A percentile compares a stretch with the other conserved stretches of the same genome.
phyloP scores from a whole-genome alignment of 2,888 invertebrate genomes.

The Psylliodes chrysocephalus region DNA sequence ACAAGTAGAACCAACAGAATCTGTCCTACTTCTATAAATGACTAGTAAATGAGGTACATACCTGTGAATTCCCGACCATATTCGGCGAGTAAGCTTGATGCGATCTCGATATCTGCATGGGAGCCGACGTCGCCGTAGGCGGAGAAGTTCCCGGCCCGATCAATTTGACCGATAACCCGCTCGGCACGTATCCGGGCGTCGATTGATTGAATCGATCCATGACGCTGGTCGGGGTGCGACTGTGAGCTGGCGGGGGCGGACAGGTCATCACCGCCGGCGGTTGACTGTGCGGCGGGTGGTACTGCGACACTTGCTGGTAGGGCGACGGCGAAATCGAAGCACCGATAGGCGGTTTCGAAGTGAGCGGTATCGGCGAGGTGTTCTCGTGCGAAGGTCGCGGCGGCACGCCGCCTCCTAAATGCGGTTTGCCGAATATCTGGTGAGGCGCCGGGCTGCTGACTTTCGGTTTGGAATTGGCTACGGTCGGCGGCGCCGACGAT shows the following conservation, averaged over 20 bases:
- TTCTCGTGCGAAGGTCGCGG: conserved; percentile 63
- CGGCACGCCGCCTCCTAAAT: conserved; percentile 65
- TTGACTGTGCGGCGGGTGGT: conserved; percentile 63
- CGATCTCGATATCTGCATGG: conserved; percentile 59
- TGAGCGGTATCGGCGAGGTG: conserved; percentile 67
- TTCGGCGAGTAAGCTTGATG: conserved; percentile 48
- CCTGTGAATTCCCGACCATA: conserved; percentile 60
- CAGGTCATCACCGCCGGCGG: conserved; percentile 56
- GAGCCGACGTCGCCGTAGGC: conserved; percentile 63
- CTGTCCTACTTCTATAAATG: too few species aligned
- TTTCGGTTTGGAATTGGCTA: conserved; percentile 71
- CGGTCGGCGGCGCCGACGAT: conserved; percentile 63
- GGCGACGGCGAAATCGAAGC: conserved; percentile 65
- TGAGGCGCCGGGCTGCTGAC: conserved; percentile 83
- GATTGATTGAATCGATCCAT: conserved; percentile 43
- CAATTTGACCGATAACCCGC: conserved; percentile 58
- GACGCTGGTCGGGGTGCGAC: conserved; percentile 51
- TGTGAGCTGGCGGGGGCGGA: conserved; percentile 72
- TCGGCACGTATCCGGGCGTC: conserved; percentile 53
- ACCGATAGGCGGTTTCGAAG: conserved; percentile 64
- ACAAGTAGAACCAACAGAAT: too few species aligned
- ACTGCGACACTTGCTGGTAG: conserved; percentile 64
- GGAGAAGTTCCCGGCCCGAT: conserved; percentile 67
- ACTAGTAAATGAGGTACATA: too few species aligned
- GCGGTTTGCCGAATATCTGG: conserved; percentile 77